A percentile compares a stretch with the other conserved stretches of the same genome.
Evolutionary conservation across 2,113 vertebrate genomes (phyloP).

Genomic region (Condylura cristata): DNA sequence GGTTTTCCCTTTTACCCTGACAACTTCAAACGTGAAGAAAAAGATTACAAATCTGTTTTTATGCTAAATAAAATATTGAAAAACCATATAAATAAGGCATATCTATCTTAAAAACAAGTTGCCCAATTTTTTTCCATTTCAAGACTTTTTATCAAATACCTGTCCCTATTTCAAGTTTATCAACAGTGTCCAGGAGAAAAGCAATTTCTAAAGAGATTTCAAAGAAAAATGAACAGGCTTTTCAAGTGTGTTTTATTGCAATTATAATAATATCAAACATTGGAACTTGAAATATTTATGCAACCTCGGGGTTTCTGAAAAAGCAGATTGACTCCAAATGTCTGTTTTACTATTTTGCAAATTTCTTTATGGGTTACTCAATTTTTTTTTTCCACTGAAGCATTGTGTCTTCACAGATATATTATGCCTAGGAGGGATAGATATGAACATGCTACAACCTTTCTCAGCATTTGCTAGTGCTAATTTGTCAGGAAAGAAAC

Average conservation of each 20-base stretch:
- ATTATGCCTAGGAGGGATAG: neutral
- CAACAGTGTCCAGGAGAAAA: neutral
- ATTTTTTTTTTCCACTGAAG: neutral
- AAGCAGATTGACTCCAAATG: neutral
- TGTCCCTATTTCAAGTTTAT: neutral
- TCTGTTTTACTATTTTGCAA: neutral
- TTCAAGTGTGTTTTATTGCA: neutral
- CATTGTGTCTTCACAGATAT: neutral
- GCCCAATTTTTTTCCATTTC: neutral
- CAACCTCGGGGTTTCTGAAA: neutral
- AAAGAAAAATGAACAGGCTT: neutral
- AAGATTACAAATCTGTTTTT: neutral
- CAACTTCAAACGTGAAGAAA: neutral
- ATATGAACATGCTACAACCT: neutral
- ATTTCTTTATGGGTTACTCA: neutral
- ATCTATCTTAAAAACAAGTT: neutral
- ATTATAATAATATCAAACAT: neutral
- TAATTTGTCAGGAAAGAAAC: constrained; percentile 20
- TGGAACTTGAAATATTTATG: neutral
- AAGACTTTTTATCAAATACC: constrained; percentile 6
- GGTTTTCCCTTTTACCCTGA: neutral
- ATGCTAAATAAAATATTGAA: neutral
- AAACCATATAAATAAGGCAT: neutral
- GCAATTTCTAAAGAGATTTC: neutral
- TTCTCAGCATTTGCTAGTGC: constrained; percentile 12